These are phyloP conservation scores for Chelonus formosanus DNA, from an alignment of 2,888 invertebrate species.

Conservation along the genomic window DNA sequence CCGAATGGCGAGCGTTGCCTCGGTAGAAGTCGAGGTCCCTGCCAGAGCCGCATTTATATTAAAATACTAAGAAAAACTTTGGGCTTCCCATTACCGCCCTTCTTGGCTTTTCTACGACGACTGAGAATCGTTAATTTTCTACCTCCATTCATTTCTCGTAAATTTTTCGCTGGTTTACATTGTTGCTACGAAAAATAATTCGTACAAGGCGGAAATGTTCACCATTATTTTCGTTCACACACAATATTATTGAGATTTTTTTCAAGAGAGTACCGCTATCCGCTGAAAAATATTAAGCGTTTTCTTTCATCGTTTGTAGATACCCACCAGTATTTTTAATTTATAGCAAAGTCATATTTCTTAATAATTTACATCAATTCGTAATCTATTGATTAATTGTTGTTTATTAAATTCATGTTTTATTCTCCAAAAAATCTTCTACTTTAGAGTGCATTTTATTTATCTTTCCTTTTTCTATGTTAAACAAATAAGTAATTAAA, in stretches of 20 bases:
- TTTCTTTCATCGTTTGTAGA: neutral
- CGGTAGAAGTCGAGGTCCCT: slow-evolving; percentile 49
- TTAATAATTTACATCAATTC: no score
- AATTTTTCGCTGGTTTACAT: slow-evolving; percentile 50
- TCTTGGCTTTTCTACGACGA: slow-evolving; percentile 38
- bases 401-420: no score
- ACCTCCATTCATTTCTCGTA: slow-evolving; percentile 65
- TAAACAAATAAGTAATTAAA: no score
- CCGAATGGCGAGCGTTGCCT: slow-evolving; percentile 44
- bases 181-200: slow-evolving; percentile 56
- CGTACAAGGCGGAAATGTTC: slow-evolving; percentile 63
- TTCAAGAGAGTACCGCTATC: slow-evolving; percentile 28
- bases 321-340: no score
- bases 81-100: slow-evolving; percentile 44
- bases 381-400: no score
- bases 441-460: no score
- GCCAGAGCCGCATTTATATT: slow-evolving; percentile 63
- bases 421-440: no score
- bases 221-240: slow-evolving; percentile 61
- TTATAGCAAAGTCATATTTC: no score
- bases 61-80: slow-evolving; percentile 65
- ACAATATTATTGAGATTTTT: slow-evolving; percentile 57
- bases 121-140: slow-evolving; percentile 65
- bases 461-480: no score
- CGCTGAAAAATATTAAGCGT: neutral